Evolutionary conservation across 2,113 vertebrate genomes (phyloP).

Genomic region (Columbina picui): DNA sequence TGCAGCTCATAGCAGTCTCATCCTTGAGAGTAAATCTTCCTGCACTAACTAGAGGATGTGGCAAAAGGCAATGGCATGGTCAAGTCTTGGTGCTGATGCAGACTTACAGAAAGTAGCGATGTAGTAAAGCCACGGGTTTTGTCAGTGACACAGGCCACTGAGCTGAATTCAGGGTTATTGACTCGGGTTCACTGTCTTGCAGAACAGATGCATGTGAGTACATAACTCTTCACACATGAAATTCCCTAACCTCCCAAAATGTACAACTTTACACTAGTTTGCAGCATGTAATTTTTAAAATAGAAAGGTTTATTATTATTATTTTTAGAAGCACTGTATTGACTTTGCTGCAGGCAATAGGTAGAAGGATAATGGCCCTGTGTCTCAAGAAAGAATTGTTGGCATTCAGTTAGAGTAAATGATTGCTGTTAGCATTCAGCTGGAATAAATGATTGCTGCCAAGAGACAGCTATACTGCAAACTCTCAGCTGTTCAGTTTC

Average conservation of each 20-base stretch:
- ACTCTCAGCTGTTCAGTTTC: neutral
- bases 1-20: neutral
- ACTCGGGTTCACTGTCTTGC: neutral
- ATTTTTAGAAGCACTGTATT: conserved; percentile 12
- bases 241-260: neutral
- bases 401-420: conserved; percentile 30
- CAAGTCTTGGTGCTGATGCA: neutral
- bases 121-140: neutral
- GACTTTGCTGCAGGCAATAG: conserved; percentile 20
- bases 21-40: neutral
- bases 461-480: neutral
- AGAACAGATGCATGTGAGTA: neutral
- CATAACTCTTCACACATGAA: neutral
- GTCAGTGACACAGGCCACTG: neutral
- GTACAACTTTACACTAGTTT: neutral
- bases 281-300: neutral
- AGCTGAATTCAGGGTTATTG: neutral
- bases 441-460: conserved; percentile 32
- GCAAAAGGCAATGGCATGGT: neutral
- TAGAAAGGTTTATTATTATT: neutral
- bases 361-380: neutral
- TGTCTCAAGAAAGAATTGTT: neutral
- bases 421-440: conserved; percentile 30
- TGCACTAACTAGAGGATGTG: neutral
- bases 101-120: rapidly evolving